A percentile compares a stretch with the other conserved stretches of the same genome.
These are phyloP conservation scores for Etia nguti DNA, from an alignment of 2,113 vertebrate genomes.

Conservation along the genomic window DNA sequence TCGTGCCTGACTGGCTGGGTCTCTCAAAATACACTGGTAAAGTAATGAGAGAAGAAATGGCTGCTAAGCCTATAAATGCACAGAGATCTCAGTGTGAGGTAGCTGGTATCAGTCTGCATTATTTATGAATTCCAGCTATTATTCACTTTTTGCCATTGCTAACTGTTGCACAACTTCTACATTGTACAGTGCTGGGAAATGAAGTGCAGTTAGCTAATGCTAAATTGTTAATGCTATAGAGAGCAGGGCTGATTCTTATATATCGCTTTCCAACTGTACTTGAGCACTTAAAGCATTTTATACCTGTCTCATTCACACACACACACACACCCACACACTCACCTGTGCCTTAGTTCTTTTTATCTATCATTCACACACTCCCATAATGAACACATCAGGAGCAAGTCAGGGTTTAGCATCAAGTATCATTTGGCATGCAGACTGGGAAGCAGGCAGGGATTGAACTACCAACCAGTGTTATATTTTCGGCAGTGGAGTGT, in stretches of 20 bases:
- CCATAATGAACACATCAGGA: background rate
- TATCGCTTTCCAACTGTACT: background rate
- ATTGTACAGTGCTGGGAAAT: background rate
- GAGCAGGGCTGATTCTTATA: background rate
- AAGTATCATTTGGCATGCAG: background rate
- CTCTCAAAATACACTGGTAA: background rate
- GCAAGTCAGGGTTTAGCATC: background rate
- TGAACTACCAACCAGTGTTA: background rate
- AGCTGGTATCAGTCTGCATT: background rate
- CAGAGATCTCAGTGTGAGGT: background rate
- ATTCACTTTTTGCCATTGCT: background rate
- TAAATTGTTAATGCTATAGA: background rate
- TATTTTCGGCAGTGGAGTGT: background rate
- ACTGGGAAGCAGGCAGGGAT: background rate
- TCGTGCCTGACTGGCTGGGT: background rate
- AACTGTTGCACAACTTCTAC: background rate
- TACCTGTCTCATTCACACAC: background rate
- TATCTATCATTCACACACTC: background rate
- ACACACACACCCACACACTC: background rate
- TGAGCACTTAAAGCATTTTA: background rate
- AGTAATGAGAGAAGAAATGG: background rate
- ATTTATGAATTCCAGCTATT: background rate
- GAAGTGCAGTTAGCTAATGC: background rate
- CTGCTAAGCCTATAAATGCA: background rate
- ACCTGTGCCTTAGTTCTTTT: background rate